Conservation (phyloP, 2,113 vertebrate species). For the Chionodraco myersi region DNA sequence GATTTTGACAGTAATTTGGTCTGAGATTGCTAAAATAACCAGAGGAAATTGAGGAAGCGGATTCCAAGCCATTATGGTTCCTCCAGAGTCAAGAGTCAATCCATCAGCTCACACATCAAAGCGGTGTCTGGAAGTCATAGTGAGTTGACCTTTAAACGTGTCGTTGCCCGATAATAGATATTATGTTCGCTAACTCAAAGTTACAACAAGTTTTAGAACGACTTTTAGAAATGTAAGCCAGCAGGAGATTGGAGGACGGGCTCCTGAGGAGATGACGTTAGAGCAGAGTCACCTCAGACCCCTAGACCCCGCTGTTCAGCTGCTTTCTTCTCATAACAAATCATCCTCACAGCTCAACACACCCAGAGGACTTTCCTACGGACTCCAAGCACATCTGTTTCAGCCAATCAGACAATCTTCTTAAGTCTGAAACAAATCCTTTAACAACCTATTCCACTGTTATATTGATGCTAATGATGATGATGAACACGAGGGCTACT, state of each 20-base stretch:
- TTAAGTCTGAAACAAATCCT: slow-evolving; percentile 26
- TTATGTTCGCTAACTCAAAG: too few species aligned
- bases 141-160: too few species aligned
- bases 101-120: neutral
- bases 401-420: slow-evolving; percentile 32
- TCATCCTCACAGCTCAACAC: slow-evolving; percentile 5
- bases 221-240: too few species aligned
- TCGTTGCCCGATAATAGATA: too few species aligned
- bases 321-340: slow-evolving; percentile 1
- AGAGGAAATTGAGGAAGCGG: neutral
- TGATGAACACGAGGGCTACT: too few species aligned
- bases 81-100: neutral
- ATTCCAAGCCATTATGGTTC: neutral
- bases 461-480: too few species aligned
- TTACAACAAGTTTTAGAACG: too few species aligned
- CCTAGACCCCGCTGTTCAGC: neutral
- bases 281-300: too few species aligned
- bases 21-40: neutral
- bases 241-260: neutral
- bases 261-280: too few species aligned
- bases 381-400: slow-evolving; percentile 34
- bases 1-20: neutral
- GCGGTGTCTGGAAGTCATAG: neutral
- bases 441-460: slow-evolving; percentile 25
- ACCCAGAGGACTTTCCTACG: neutral